A percentile compares a stretch with the other conserved stretches of the same genome.
These are phyloP conservation scores for Hydrozoanthus tunicans DNA, from an alignment of 64 coral and sea anemone genomes.

Conservation along the genomic window DNA sequence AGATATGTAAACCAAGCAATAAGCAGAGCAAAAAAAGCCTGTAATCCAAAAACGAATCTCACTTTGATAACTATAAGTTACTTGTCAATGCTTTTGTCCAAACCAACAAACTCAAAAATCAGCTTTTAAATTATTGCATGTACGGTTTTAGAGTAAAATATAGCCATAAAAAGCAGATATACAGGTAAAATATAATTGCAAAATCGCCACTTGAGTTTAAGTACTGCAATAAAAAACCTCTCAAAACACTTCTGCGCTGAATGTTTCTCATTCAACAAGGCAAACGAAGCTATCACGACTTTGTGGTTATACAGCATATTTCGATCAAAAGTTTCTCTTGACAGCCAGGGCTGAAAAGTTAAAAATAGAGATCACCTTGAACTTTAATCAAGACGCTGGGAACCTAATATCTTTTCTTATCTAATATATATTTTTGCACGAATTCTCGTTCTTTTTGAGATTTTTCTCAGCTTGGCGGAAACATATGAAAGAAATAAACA, in stretches of 20 bases:
- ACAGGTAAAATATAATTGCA: neutral
- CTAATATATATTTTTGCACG: neutral
- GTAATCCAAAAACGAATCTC: too few species aligned
- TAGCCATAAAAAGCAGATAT: neutral
- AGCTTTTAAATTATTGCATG: too few species aligned
- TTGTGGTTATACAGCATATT: neutral
- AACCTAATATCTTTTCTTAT: neutral
- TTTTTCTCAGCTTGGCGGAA: neutral
- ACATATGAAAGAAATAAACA: constrained; percentile 23
- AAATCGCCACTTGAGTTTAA: constrained; percentile 10
- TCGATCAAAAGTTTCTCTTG: constrained; percentile 29
- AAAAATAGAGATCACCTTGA: constrained; percentile 6
- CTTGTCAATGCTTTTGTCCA: too few species aligned
- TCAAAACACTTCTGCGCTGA: neutral
- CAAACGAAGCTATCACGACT: neutral
- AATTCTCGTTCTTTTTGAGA: constrained; percentile 1
- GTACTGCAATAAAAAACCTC: neutral
- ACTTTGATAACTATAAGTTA: too few species aligned
- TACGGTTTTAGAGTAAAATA: neutral
- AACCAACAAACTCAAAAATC: too few species aligned
- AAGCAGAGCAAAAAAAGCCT: too few species aligned
- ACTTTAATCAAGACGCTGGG: neutral
- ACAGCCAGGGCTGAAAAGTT: constrained; percentile 7
- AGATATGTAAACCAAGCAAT: too few species aligned
- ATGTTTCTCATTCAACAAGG: neutral